phyloP scores from a whole-genome alignment of 2,113 vertebrate genomes.

The Sinocyclocheilus anophthalmus region DNA sequence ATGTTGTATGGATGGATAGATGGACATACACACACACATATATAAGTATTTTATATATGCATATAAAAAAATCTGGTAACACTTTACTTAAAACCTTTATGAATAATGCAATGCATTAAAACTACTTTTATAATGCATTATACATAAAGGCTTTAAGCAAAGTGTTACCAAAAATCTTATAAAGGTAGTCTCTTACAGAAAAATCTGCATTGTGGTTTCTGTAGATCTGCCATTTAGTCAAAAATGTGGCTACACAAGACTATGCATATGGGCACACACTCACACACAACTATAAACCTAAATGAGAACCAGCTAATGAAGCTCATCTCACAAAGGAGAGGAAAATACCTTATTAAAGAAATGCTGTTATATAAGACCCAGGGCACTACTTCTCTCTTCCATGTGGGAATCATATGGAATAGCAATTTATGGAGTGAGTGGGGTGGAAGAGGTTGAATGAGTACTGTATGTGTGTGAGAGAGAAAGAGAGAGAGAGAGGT shows the following conservation, averaged over 20 bases:
- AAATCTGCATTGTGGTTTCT: background rate
- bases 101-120: no score
- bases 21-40: no score
- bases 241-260: background rate
- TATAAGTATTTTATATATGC: no score
- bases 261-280: background rate
- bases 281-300: background rate
- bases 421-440: background rate
- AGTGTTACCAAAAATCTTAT: no score
- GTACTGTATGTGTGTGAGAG: background rate
- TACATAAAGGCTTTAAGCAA: no score
- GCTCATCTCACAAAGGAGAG: background rate
- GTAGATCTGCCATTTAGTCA: background rate
- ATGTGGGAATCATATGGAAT: constrained; percentile 39
- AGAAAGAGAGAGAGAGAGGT: background rate
- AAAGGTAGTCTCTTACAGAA: no score
- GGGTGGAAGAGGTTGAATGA: background rate
- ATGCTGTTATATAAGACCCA: constrained; percentile 20
- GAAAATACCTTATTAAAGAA: constrained; percentile 23
- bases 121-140: no score
- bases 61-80: no score
- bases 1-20: no score
- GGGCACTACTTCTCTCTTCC: constrained; percentile 4
- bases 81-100: no score
- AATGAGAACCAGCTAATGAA: constrained; percentile 11